phyloP scores from a whole-genome alignment of 2,797 vertebrate genomes.

The Glyptemys insculpta region DNA sequence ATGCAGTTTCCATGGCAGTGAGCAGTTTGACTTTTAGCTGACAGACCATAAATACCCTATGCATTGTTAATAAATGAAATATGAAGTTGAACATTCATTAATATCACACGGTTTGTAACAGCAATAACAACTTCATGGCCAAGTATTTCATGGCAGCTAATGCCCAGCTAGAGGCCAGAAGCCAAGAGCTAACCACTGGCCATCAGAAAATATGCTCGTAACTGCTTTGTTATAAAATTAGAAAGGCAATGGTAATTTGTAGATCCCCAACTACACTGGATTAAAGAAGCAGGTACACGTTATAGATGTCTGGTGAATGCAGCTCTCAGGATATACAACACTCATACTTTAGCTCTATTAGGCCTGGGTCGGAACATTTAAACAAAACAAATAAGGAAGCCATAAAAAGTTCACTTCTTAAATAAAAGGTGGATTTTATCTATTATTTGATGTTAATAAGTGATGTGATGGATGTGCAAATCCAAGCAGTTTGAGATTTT shows the following conservation, averaged over 20 bases:
- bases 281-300: neutral
- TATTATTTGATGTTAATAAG: neutral
- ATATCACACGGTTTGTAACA: neutral
- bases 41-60: neutral
- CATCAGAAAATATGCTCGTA: neutral
- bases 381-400: neutral
- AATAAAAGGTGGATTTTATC: neutral
- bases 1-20: neutral
- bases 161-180: neutral
- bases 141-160: neutral
- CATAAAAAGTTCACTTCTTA: neutral
- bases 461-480: neutral
- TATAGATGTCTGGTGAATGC: neutral
- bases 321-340: neutral
- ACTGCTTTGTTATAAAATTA: neutral
- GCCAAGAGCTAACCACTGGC: neutral
- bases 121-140: neutral
- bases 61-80: neutral
- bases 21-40: neutral
- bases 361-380: neutral
- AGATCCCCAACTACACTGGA: neutral
- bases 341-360: neutral
- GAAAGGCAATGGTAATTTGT: neutral
- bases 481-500: neutral
- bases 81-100: neutral